phyloP scores from a whole-genome alignment of 2,797 vertebrate species.

The Tokudaia tokunoshimensis region DNA sequence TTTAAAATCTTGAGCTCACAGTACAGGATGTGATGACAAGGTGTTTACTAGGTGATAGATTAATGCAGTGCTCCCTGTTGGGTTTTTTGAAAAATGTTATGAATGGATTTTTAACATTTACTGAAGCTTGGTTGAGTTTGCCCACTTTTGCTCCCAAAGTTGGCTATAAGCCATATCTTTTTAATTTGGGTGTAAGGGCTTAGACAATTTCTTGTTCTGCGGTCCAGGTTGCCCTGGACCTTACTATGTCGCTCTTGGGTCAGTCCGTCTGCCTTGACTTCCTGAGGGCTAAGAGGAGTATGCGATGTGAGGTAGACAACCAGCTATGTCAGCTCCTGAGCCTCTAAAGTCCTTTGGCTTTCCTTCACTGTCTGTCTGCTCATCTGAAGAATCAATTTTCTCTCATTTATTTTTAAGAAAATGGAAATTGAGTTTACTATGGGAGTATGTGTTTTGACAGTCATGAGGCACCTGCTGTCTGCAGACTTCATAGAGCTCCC shows the following conservation, averaged over 20 bases:
- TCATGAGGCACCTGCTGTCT: background rate
- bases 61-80: background rate
- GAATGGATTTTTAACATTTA: background rate
- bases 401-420: constrained; percentile 54
- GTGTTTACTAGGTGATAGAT: background rate
- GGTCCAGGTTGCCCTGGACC: background rate
- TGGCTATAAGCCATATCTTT: constrained; percentile 14
- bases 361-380: background rate
- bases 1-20: background rate
- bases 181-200: background rate
- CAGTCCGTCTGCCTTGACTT: background rate
- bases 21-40: background rate
- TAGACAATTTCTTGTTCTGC: background rate
- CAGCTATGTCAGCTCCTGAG: background rate
- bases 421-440: constrained; percentile 54
- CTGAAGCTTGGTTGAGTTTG: constrained; percentile 36
- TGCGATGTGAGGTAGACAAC: background rate
- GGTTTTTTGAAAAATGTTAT: background rate
- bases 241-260: background rate
- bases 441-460: constrained; percentile 16
- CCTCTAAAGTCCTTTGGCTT: constrained; percentile 9
- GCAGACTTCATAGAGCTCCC: background rate
- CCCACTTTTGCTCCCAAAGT: constrained; percentile 14
- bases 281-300: background rate
- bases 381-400: background rate